These are phyloP conservation scores for Porites australiensis DNA, from an alignment of 64 coral and sea anemone species.

Conservation along the genomic window DNA sequence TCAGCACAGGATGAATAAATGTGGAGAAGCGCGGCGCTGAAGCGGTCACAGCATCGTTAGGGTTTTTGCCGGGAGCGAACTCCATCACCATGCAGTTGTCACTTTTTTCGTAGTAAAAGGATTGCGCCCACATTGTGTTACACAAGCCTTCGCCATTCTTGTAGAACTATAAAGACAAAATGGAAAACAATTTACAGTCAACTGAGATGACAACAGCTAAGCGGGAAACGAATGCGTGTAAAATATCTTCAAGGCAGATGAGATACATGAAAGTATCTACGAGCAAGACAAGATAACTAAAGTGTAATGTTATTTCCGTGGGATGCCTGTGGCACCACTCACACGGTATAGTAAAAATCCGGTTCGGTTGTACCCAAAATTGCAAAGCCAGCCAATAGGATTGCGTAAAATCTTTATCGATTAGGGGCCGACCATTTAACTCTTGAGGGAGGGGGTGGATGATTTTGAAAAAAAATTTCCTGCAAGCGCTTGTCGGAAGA, in stretches of 20 bases:
- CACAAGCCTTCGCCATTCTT: conserved; percentile 84
- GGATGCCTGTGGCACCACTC: no score
- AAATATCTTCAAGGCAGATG: no score
- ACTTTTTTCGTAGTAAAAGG: conserved; percentile 81
- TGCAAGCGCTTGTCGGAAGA: no score
- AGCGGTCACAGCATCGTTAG: conserved; percentile 73
- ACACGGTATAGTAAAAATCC: conserved; percentile 16
- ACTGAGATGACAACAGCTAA: no score
- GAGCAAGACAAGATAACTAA: not conserved
- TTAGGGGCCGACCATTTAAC: no score
- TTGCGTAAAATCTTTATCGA: conserved; percentile 15
- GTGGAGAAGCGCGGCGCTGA: not conserved
- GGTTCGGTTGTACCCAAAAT: conserved; percentile 5
- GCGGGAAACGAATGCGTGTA: no score
- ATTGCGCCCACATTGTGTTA: conserved; percentile 77
- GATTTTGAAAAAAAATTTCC: no score
- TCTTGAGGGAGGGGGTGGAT: no score
- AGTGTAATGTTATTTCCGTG: not conserved
- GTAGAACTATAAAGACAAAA: conserved; percentile 50
- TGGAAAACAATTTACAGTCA: no score
- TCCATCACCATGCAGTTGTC: conserved; percentile 85
- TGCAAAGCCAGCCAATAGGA: conserved; percentile 40
- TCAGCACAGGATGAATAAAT: not conserved
- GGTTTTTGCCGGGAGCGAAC: conserved; percentile 55
- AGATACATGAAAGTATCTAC: no score